Evolutionary conservation across 2,888 invertebrate genomes (phyloP), one percentile per base, ranked within the genome.

Genomic region (Thumatha senex): DNA sequence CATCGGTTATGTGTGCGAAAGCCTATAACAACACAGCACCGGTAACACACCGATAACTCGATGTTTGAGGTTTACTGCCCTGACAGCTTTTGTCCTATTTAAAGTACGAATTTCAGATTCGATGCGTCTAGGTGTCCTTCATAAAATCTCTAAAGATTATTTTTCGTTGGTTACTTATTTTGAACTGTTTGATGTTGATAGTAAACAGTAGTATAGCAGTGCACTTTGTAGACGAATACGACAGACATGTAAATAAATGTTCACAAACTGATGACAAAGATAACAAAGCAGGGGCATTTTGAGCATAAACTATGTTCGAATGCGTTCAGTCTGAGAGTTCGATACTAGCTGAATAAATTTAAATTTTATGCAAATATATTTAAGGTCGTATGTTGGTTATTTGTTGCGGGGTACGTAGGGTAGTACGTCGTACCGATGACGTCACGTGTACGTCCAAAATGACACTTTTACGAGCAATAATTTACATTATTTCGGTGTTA

Each of bases 391-490:
- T 73, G 72, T 80, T 45, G 49, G 53, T 50, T 60, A 62, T 40
- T 41, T 34, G 46, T 51, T 50, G 48, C 48, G 59, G 46, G 48
- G 61, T 58, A 67, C 58, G 67, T 73, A 59, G 59, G 70, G 61
- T 72, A 63, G 70, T 73, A 67, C 63, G 59, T 56, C 51, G 61
- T 50, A 53, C 46, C 63, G 59, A 66, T 89, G 88, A 90, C 89
- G 90, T 90, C 90, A 89, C 87, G 79, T 78, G 82, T 82, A 86
- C 84, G 86, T 86, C 86, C 83, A 86, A 87, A 89, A 91, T 89
- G 90, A 89, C 89, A 89, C 84, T 86, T 90, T 90, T 89, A 90
- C 86, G 87, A 88, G 88, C 82, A 82, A 89, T 90, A 88, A 90
- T 90, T 89, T 89, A 89, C 88, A 86, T 88, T 87, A 87, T 88